phyloP scores from a whole-genome alignment of 2,113 vertebrate genomes.

The Scomber japonicus region DNA sequence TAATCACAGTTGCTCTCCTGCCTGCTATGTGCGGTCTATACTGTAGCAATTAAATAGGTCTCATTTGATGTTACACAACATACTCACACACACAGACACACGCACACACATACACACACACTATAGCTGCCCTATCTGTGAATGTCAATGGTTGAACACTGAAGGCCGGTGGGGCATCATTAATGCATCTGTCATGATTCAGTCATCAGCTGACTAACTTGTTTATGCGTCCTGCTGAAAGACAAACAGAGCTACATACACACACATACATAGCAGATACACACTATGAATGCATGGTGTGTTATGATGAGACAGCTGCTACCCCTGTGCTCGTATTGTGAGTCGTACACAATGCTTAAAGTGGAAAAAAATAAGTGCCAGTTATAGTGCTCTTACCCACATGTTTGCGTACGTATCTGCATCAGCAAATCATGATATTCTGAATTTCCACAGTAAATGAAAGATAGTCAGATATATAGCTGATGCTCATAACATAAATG shows the following conservation, averaged over 20 bases:
- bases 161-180: constrained; percentile 62
- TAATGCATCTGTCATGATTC: constrained; percentile 74
- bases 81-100: constrained; percentile 1
- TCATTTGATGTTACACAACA: constrained; percentile 30
- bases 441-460: too few species aligned
- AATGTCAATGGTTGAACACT: constrained; percentile 75
- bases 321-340: background rate
- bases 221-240: constrained; percentile 63
- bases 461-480: too few species aligned
- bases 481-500: too few species aligned
- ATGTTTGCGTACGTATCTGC: too few species aligned
- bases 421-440: too few species aligned
- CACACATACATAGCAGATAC: background rate
- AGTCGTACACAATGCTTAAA: background rate
- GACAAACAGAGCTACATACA: constrained; percentile 32
- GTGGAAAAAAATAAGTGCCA: background rate
- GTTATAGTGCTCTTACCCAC: too few species aligned
- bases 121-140: constrained; percentile 52
- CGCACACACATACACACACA: constrained; percentile 15
- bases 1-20: constrained; percentile 25
- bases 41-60: constrained; percentile 42
- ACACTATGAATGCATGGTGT: background rate
- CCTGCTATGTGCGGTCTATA: background rate
- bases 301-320: constrained; percentile 25
- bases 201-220: constrained; percentile 75